phyloP scores from a whole-genome alignment of 2,888 invertebrate species.

The Trileptium ribeirensis region DNA sequence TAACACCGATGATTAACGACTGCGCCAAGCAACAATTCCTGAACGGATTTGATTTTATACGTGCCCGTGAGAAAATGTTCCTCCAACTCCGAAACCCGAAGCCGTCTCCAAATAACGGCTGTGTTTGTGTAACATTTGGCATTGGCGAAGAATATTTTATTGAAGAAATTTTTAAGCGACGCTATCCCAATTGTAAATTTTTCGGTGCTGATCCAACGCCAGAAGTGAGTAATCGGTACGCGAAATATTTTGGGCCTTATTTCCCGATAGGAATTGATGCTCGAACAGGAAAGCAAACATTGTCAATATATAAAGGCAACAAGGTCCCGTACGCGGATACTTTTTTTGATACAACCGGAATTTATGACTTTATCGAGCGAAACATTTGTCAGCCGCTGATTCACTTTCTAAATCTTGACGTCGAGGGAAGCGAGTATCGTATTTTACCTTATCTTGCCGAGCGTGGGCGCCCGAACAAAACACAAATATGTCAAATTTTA shows the following conservation, averaged over 20 bases:
- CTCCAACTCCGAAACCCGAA: background rate
- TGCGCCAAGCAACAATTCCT: too few species aligned
- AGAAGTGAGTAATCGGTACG: background rate
- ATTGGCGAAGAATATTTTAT: constrained; percentile 20
- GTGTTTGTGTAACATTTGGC: constrained; percentile 9
- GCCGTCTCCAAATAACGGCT: background rate
- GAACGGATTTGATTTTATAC: background rate
- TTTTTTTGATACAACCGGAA: too few species aligned
- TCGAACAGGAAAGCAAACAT: background rate
- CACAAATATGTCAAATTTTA: too few species aligned
- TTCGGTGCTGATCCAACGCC: constrained; percentile 25
- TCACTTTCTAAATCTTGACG: constrained; percentile 26
- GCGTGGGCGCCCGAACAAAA: too few species aligned
- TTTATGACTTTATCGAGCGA: background rate
- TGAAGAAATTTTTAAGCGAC: constrained; percentile 1
- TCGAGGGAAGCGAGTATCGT: constrained; percentile 28
- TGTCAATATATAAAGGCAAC: background rate
- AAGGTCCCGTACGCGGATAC: background rate
- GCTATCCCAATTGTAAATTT: constrained; percentile 18
- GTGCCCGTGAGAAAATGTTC: background rate
- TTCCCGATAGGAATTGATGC: background rate
- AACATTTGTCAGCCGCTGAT: background rate
- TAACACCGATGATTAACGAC: too few species aligned
- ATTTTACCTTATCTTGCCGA: constrained; percentile 15
- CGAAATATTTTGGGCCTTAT: background rate